Evolutionary conservation across 2,888 invertebrate genomes (phyloP), one percentile per base, ranked within the genome.

Genomic region (Dusona sp.): DNA sequence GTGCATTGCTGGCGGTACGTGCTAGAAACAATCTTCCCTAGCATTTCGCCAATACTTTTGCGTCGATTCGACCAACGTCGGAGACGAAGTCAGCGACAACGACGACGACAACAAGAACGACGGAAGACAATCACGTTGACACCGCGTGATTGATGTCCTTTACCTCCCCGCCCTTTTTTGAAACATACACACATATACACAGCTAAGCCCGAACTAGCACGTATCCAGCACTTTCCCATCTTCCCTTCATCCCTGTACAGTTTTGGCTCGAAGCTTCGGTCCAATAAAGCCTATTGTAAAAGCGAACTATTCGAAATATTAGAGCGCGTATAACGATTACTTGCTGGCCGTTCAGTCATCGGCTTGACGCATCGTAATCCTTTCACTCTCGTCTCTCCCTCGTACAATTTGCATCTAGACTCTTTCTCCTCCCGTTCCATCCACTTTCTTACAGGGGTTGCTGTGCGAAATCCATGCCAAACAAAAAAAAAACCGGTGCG

Each of bases 301-400:
- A 94, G 94, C 93, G 91, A 94, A 94, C 94, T 94, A 94, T 94
- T 93, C 93, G 94, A 93, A 93, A 94, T 94, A 94, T 94, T 93
- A 93, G 93, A 93, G 90, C 91, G 90, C 72, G 78, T 22, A 54
- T 38, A 88, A 88, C 87, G 93, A 94, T 94, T 94, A 94, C 93
- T 91, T 2, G 42, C 78, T 22, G 64, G 91, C 88, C 94, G 94
- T 91, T 94, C 94, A 92, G 93, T 94, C 94, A 94, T 94, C 93
- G 90, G 89, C 89, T 91, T 92, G 84, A 87, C 83, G 83, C 80
- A 84, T 64, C 78, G 83, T 88, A 88, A 88, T 88, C 88, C 88
- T 88, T 88, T 85, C 79, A 78, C 79, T 74, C 65, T 61, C 51
- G 38, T 81, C 74, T 64, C 48, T 78, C 77, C 65, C 75, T 83